Conservation (phyloP, 1,140 invertebrate species). For the Panagrolaimus sp. region DNA sequence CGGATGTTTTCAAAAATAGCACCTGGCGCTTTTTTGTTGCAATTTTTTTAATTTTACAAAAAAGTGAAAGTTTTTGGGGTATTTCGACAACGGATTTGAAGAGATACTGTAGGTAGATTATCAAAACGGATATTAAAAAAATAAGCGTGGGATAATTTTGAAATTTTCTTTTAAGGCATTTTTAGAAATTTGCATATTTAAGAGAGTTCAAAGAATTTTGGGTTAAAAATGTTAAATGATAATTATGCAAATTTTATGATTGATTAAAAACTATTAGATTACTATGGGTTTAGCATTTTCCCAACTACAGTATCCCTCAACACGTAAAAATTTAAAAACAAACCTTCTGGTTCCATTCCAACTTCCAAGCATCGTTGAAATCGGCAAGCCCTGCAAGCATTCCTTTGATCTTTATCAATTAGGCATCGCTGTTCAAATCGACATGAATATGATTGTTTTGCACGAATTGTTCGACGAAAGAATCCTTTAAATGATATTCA, state of each 20-base stretch:
- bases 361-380: constrained; percentile 57
- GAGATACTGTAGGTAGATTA: too few relatives aligned
- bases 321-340: constrained; percentile 20
- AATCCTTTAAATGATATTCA: constrained; percentile 35
- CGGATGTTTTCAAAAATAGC: constrained; percentile 11
- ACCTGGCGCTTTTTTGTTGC: neutral
- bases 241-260: too few relatives aligned
- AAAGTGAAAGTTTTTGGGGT: neutral
- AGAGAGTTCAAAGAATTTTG: neutral
- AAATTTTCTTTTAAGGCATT: too few relatives aligned
- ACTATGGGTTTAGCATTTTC: too few relatives aligned
- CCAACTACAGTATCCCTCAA: neutral
- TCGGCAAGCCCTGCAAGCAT: constrained; percentile 55
- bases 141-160: too few relatives aligned
- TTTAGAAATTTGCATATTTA: too few relatives aligned
- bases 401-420: constrained; percentile 57
- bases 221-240: too few relatives aligned
- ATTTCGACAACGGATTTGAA: neutral
- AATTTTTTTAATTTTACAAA: neutral
- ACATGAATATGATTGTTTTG: constrained; percentile 51
- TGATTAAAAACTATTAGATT: too few relatives aligned
- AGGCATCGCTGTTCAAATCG: constrained; percentile 51
- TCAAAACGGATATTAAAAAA: too few relatives aligned
- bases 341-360: constrained; percentile 56
- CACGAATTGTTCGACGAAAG: constrained; percentile 55